Conservation (phyloP, 35 echinoderm and acorn worm species). For the Eucidaris tribuloides region DNA sequence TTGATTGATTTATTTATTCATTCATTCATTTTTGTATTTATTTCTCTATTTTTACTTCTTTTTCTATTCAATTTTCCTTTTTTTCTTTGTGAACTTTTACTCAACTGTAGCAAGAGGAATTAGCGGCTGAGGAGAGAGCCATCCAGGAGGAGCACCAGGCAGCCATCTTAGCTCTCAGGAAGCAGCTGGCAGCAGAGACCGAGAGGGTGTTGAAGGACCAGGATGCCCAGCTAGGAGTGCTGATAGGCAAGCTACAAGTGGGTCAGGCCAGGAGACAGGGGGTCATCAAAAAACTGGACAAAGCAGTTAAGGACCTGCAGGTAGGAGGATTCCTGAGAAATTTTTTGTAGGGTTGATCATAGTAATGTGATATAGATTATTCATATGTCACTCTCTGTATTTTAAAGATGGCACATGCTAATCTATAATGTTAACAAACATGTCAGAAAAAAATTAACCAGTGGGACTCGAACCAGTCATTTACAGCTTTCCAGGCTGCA, state of each 20-base stretch:
- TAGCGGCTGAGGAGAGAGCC: slow-evolving; percentile 48
- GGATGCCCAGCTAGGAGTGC: slow-evolving; percentile 68
- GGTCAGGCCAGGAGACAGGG: slow-evolving; percentile 84
- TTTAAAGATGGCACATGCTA: too few relatives aligned
- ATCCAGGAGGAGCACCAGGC: slow-evolving; percentile 54
- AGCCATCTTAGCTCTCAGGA: slow-evolving; percentile 53
- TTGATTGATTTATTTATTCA: not conserved
- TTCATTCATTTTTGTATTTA: not conserved
- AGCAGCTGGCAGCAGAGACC: slow-evolving; percentile 63
- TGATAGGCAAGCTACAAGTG: slow-evolving; percentile 86
- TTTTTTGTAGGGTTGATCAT: not conserved
- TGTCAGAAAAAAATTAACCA: too few relatives aligned
- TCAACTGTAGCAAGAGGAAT: slow-evolving; percentile 42
- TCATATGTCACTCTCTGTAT: too few relatives aligned
- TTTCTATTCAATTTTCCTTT: not conserved
- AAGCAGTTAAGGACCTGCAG: slow-evolving; percentile 88
- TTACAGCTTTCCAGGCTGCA: too few relatives aligned
- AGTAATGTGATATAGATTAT: not conserved
- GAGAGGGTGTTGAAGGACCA: slow-evolving; percentile 77
- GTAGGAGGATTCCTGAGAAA: not conserved
- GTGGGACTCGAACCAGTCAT: too few relatives aligned
- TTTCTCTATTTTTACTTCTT: not conserved
- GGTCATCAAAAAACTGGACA: slow-evolving; percentile 87
- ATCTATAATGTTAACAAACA: too few relatives aligned
- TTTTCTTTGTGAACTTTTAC: too few relatives aligned